phyloP scores from a whole-genome alignment of 2,113 vertebrate species.

The Paratilapia polleni region DNA sequence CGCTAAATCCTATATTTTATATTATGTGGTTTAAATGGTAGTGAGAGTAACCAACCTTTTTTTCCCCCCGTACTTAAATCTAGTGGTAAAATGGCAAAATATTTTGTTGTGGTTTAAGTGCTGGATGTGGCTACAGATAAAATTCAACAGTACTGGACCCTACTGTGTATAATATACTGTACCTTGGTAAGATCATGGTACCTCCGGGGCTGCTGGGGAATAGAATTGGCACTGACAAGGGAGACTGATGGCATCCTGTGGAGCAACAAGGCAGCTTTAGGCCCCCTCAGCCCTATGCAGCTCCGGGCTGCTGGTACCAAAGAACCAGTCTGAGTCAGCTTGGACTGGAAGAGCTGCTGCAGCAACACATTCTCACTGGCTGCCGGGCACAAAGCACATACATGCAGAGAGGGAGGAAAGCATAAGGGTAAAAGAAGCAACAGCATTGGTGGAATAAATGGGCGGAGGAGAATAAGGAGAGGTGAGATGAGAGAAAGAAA shows the following conservation, averaged over 20 bases:
- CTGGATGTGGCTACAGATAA: not conserved
- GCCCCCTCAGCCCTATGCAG: slow-evolving; percentile 82
- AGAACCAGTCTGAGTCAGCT: slow-evolving; percentile 92
- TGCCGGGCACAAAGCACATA: slow-evolving; percentile 73
- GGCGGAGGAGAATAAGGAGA: slow-evolving; percentile 47
- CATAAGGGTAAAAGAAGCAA: slow-evolving; percentile 39
- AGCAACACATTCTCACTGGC: slow-evolving; percentile 94
- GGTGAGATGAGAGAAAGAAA: slow-evolving; percentile 34
- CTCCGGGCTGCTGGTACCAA: slow-evolving; percentile 85
- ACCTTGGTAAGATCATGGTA: slow-evolving; percentile 90
- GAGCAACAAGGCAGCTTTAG: slow-evolving; percentile 85
- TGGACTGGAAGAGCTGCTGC: slow-evolving; percentile 92
- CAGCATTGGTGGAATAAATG: slow-evolving; percentile 65
- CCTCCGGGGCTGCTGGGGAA: slow-evolving; percentile 81
- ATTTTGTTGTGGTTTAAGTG: not conserved
- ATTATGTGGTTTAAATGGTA: not conserved
- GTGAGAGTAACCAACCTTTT: not conserved
- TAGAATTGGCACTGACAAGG: slow-evolving; percentile 62
- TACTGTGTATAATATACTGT: slow-evolving; percentile 32
- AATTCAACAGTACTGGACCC: not conserved
- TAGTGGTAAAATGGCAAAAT: not conserved
- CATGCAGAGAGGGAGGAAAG: slow-evolving; percentile 43
- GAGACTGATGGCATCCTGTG: slow-evolving; percentile 74
- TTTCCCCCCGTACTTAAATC: slow-evolving; percentile 3
- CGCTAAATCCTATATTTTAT: not conserved